phyloP scores from a whole-genome alignment of 2,113 vertebrate species.

The Tenrec ecaudatus region DNA sequence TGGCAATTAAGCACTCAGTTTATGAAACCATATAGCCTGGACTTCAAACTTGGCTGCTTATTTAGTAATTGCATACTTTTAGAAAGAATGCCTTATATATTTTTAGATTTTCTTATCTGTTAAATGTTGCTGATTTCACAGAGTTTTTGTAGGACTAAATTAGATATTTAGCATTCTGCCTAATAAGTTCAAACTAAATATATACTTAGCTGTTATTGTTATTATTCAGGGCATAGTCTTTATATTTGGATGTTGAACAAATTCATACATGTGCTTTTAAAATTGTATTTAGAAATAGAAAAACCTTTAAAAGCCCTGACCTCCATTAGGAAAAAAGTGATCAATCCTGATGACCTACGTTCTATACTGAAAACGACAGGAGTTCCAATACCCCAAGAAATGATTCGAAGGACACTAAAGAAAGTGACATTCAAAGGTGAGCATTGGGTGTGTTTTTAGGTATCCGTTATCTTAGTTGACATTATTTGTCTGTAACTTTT shows the following conservation, averaged over 20 bases:
- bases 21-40: neutral
- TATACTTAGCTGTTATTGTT: neutral
- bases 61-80: neutral
- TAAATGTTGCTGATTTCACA: neutral
- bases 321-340: conserved; percentile 49
- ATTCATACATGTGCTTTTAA: neutral
- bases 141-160: conserved; percentile 5
- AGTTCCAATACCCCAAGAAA: conserved; percentile 36
- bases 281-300: conserved; percentile 51
- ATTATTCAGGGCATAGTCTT: neutral
- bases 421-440: conserved; percentile 6
- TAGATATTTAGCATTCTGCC: neutral
- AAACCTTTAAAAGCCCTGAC: conserved; percentile 46
- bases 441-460: neutral
- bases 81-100: neutral
- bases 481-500: neutral
- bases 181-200: neutral
- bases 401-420: conserved; percentile 22
- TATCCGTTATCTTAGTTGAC: neutral
- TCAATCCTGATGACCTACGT: conserved; percentile 11
- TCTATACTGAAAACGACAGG: conserved; percentile 27
- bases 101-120: neutral
- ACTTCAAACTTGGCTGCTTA: neutral
- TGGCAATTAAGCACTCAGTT: neutral
- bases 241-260: neutral